Base-by-base conservation (phyloP, 2,888 invertebrate genomes). In the Sphinx pinastri region DNA sequence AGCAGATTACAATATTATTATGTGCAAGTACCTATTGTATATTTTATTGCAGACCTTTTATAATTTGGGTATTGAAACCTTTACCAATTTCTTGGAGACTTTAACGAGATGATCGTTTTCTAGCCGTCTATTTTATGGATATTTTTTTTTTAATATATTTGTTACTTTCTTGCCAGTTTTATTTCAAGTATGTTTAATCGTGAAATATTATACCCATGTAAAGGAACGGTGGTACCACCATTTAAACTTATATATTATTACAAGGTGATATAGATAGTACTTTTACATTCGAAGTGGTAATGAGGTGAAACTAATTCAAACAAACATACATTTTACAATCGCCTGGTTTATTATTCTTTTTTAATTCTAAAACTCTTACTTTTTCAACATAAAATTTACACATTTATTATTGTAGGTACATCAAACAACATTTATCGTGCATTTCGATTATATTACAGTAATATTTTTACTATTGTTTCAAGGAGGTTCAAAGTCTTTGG, bases 341-440 rank as follows among this genome's bases (percentile, higher is more conserved):
- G 91, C 91, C 93, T 84, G 86, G 78, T 92, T 92, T 90, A 92
- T 91, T 90, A 83, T 86, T 87, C 85, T 83, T 80, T 84, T 87
- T 89, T 88, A 87, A 82, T 85, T 83, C 90, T 91, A 90, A 85
- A 86, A 82, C 84, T 88, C 84, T 86, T 86, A 84, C 84, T 81
- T 83, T 82, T 78, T 78, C 82, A 90, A 91, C 91, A 89, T 86
- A 92, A 88, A 89, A 82, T 85, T 88, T 89, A 91, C 86, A 91
- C 91, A 91, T 90, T 88, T 84, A 88, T 85, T 86, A 89, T 87
- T 84, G 85, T 91, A 38, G 38, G 6, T 38, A 92, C 88, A 90
- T 88, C 84, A 84, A 90, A 83, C 86, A 92, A 92, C 90, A 90
- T 88, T 87, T 85, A 90, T 82, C 81, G 84, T 88, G 87, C 84